phyloP scores from a whole-genome alignment of 2,888 invertebrate species.

The Didymodactylos carnosus region DNA sequence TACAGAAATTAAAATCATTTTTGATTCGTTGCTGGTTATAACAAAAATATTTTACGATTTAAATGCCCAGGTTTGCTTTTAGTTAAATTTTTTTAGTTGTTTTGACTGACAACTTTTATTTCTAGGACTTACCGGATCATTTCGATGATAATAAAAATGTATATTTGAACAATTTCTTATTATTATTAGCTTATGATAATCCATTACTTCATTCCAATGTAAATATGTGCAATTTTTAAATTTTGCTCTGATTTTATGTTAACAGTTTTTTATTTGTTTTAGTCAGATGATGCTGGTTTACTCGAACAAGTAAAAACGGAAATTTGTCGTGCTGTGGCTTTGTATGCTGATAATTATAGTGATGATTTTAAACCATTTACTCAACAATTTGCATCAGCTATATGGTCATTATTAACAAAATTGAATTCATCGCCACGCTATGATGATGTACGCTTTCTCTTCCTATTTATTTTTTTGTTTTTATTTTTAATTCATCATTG shows the following conservation, averaged over 20 bases:
- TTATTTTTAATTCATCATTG: constrained; percentile 1
- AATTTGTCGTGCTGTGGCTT: constrained; percentile 73
- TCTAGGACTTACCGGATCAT: constrained; percentile 76
- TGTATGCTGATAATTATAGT: constrained; percentile 91
- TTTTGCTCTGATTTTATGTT: background rate
- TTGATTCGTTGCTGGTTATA: constrained; percentile 64
- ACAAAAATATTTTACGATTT: constrained; percentile 89
- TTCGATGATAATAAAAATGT: constrained; percentile 88
- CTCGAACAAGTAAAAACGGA: constrained; percentile 77
- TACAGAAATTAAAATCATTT: constrained; percentile 58
- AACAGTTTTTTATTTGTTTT: constrained; percentile 11
- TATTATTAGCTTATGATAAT: constrained; percentile 56
- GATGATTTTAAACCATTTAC: constrained; percentile 81
- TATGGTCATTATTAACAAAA: constrained; percentile 62
- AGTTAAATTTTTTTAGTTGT: background rate
- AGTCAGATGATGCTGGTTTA: constrained; percentile 64
- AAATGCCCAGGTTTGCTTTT: constrained; percentile 56
- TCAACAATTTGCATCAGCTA: constrained; percentile 71
- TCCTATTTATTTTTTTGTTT: background rate
- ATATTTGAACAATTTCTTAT: constrained; percentile 81
- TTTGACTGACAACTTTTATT: constrained; percentile 15
- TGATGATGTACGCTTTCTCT: constrained; percentile 61
- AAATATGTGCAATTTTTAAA: constrained; percentile 23
- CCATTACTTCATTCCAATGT: constrained; percentile 50
- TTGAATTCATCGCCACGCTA: constrained; percentile 56